phyloP scores from a whole-genome alignment of 2,888 invertebrate species.

The Melieria picta region DNA sequence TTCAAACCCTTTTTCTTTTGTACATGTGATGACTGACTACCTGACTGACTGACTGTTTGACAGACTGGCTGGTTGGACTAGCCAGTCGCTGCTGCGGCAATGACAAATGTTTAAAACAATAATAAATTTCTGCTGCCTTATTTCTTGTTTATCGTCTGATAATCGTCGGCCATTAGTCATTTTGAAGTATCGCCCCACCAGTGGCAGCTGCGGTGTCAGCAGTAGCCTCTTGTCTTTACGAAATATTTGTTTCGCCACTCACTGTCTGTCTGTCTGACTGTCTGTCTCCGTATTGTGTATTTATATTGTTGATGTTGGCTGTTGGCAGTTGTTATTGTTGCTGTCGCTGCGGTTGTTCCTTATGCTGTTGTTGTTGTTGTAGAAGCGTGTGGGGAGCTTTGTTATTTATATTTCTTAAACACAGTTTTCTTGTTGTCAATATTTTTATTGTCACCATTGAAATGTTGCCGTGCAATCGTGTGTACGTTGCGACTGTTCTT shows the following conservation, averaged over 20 bases:
- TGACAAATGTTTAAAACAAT: conserved; percentile 52
- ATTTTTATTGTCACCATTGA: conserved; percentile 19
- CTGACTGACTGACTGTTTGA: no score
- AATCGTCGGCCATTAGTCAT: conserved; percentile 64
- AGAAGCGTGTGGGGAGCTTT: not conserved
- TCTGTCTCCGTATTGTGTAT: not conserved
- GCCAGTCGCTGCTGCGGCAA: conserved; percentile 30
- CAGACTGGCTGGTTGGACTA: no score
- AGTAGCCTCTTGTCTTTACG: conserved; percentile 21
- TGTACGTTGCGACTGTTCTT: conserved; percentile 19
- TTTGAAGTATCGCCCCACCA: conserved; percentile 48
- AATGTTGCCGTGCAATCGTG: not conserved
- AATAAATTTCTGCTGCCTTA: conserved; percentile 36
- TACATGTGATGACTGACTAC: no score
- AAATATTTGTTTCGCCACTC: conserved; percentile 3
- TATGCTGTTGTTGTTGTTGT: conserved; percentile 12
- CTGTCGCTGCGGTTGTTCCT: no score
- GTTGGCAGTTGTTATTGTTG: not conserved
- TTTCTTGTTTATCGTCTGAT: conserved; percentile 56
- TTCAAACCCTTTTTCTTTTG: no score
- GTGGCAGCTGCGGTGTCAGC: conserved; percentile 32
- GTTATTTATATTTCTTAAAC: conserved; percentile 25
- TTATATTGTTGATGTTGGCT: not conserved
- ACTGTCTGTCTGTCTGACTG: conserved; percentile 18
- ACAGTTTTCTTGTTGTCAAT: conserved; percentile 25